Evolutionary conservation across 2,888 invertebrate species (phyloP).

Genomic region (Amiota minor): DNA sequence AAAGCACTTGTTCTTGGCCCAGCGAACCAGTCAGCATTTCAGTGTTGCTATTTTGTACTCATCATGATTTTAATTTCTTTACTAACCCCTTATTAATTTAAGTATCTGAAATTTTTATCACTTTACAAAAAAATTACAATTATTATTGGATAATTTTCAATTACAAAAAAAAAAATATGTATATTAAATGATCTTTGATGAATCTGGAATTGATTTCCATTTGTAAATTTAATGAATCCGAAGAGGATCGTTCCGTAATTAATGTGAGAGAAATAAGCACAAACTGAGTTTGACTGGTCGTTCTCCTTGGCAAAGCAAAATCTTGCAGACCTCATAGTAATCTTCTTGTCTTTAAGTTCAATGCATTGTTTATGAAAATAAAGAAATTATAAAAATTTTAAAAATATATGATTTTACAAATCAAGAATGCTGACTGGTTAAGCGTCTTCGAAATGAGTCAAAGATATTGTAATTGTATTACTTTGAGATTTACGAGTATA

Average conservation of each 20-base stretch:
- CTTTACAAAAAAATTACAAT: too few species aligned
- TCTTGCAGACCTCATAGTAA: background rate
- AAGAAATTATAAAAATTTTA: too few species aligned
- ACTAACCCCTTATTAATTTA: too few species aligned
- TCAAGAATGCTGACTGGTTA: conserved; percentile 72
- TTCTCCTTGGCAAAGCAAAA: background rate
- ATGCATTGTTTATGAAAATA: too few species aligned
- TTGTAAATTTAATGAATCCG: too few species aligned
- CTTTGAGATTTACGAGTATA: background rate
- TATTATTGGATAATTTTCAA: too few species aligned
- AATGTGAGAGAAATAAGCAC: conserved; percentile 37
- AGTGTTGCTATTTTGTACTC: conserved; percentile 55
- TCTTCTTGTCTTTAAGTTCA: background rate
- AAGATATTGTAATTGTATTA: background rate
- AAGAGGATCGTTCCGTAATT: too few species aligned
- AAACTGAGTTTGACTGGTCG: conserved; percentile 38
- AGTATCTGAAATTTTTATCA: too few species aligned
- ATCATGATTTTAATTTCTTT: background rate
- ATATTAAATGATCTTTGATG: too few species aligned
- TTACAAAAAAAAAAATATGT: too few species aligned
- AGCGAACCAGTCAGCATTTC: conserved; percentile 69
- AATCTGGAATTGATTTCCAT: too few species aligned
- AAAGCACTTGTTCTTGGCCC: conserved; percentile 44
- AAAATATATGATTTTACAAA: too few species aligned
- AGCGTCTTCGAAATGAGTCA: conserved; percentile 39